Conservation (phyloP, 2,888 invertebrate genomes). For the Ecliptopera silaceata region DNA sequence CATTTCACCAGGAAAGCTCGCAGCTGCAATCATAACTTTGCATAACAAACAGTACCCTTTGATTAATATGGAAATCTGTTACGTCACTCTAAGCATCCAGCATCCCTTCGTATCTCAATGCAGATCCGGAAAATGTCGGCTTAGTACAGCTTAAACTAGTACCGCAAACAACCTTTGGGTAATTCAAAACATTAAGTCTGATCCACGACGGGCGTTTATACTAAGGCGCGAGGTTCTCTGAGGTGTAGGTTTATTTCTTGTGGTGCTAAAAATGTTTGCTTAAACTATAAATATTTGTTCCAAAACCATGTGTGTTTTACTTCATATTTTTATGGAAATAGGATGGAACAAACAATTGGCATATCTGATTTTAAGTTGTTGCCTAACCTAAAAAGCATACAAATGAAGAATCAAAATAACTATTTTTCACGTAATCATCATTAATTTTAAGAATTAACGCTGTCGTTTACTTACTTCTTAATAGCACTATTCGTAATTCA, state of each 20-base stretch:
- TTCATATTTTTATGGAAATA: no score
- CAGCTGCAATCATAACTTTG: constrained; percentile 21
- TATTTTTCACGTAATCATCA: not conserved
- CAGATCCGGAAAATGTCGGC: constrained; percentile 21
- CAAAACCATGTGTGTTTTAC: no score
- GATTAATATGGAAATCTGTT: constrained; percentile 31
- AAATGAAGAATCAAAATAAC: no score
- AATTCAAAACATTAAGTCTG: not conserved
- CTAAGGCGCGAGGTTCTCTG: not conserved
- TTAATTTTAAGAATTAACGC: not conserved
- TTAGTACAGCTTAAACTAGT: constrained; percentile 10
- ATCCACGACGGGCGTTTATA: not conserved
- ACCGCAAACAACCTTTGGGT: not conserved
- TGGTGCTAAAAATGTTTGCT: not conserved
- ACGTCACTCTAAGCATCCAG: constrained; percentile 25
- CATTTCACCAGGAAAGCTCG: constrained; percentile 15
- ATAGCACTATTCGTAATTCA: not conserved
- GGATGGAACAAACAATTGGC: no score
- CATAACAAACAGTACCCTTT: constrained; percentile 27
- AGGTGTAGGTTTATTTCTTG: no score
- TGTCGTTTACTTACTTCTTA: not conserved
- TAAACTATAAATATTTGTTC: no score
- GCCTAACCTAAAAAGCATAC: no score
- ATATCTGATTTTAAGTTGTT: no score
- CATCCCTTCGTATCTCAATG: constrained; percentile 22